Evolutionary conservation across 2,113 vertebrate genomes (phyloP), one percentile per base, ranked within the genome.

Genomic region (Capreolus pygargus): DNA sequence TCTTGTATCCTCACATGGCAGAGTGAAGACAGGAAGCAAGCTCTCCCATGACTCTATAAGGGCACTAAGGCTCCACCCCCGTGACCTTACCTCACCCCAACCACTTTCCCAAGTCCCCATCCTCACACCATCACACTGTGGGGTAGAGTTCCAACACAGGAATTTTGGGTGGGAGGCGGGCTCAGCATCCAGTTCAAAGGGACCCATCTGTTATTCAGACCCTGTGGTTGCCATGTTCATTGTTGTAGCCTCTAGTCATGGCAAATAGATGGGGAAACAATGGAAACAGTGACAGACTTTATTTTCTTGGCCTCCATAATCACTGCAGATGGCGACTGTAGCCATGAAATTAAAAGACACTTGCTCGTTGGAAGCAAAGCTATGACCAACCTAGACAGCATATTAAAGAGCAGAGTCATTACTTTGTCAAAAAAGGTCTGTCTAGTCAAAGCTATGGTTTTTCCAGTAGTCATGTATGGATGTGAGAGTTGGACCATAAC

Each of bases 141-240:
- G 50, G 14, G 3, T 30, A 64, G 17, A 6, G 7, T 50, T 15
- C 7, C 3, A 55, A 58, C 57, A n/a, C 64, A 12, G n/a, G 27
- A 36, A 39, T 36, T 57, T 17, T 47, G 11, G 33, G 70, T 15
- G 11, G 33, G 17, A 9, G 54, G 15, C 7, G 2, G 30, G 58
- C 14, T 88, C 7, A 52, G 8, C 21, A 17, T 79, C 64, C 64
- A 25, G 50, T 57, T n/a, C 67, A 39, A 13, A 89, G 61, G 78
- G 23, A 14, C 21, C 43, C 23, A 25, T 43, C 12, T 74, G 67
- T 27, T 39, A 11, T 2, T 55, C 7, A 28, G 83, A 78, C 50
- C 19, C 45, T 55, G 36, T 43, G 8, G 36, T 67, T 39, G 2
- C 11, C 33, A 21, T 0, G 0, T 54, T 87, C 58, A 14, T 1